Percentiles rank a stretch among this genome's conserved stretches.
phyloP scores from a whole-genome alignment of 2,113 vertebrate genomes.

The Vicugna pacos region DNA sequence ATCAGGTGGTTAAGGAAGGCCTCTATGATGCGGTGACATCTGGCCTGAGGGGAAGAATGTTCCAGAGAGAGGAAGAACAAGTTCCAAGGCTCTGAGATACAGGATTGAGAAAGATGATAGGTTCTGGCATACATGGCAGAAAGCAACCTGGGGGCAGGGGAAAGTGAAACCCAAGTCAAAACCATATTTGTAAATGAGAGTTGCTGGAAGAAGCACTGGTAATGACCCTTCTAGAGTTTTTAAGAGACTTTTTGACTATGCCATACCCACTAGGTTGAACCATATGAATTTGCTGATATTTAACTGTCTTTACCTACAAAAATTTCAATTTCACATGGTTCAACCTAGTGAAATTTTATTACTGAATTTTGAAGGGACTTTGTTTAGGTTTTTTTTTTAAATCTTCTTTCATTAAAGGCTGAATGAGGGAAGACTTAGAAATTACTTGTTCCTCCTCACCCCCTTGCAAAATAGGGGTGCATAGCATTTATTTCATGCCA shows the following conservation, averaged over 20 bases:
- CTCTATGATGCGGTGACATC: background rate
- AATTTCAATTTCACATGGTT: background rate
- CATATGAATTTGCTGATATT: constrained; percentile 20
- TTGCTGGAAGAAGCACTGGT: background rate
- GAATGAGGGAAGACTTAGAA: constrained; percentile 4
- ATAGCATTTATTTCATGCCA: background rate
- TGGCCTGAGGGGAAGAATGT: background rate
- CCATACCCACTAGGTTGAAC: background rate
- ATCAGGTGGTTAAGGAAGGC: background rate
- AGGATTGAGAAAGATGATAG: background rate
- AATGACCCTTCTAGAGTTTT: constrained; percentile 8
- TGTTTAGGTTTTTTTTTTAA: background rate
- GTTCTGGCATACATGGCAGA: background rate
- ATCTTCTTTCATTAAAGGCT: constrained; percentile 15
- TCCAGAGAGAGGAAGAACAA: background rate
- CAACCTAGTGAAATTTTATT: background rate
- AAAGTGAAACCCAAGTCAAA: background rate
- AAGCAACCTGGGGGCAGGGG: background rate
- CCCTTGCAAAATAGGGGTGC: background rate
- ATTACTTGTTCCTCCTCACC: background rate
- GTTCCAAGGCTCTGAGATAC: background rate
- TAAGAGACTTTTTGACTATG: background rate
- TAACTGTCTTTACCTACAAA: constrained; percentile 24
- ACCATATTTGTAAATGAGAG: background rate
- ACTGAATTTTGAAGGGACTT: constrained; percentile 16